phyloP scores from a whole-genome alignment of 2,888 invertebrate genomes.

The Melipona bicolor region DNA sequence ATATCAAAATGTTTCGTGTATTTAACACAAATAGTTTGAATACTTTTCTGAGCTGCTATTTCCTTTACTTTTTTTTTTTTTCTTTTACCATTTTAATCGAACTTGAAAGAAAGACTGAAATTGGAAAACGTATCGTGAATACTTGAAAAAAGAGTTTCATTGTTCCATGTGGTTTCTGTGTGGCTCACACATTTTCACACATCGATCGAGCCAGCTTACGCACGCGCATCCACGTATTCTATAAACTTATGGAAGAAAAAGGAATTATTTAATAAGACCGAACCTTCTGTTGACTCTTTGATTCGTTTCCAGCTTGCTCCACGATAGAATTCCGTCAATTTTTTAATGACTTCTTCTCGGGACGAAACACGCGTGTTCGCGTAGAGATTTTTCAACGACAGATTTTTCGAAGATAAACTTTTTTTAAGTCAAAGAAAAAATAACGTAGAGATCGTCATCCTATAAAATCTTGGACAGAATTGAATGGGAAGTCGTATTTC shows the following conservation, averaged over 20 bases:
- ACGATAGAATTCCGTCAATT: too few species aligned
- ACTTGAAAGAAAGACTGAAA: neutral
- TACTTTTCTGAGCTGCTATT: neutral
- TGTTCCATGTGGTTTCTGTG: constrained; percentile 34
- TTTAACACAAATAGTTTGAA: neutral
- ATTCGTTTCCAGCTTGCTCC: neutral
- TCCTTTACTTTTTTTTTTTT: neutral
- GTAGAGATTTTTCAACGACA: too few species aligned
- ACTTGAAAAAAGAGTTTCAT: neutral
- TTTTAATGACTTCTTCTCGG: too few species aligned
- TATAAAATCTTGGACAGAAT: neutral
- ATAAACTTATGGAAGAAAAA: constrained; percentile 32
- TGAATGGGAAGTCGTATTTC: neutral
- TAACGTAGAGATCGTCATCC: neutral
- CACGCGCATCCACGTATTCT: constrained; percentile 47
- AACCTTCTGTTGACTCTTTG: neutral
- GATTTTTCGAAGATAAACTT: neutral
- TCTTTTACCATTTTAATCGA: neutral
- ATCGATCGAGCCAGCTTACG: constrained; percentile 55
- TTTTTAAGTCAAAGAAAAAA: neutral
- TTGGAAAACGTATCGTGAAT: neutral
- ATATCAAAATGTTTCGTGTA: neutral
- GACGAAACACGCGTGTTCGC: too few species aligned
- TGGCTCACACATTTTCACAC: constrained; percentile 44
- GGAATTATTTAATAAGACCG: constrained; percentile 19